Evolutionary conservation across 2,113 vertebrate species (phyloP), one percentile per base, ranked within the genome.

Genomic region (Caranx ignobilis): DNA sequence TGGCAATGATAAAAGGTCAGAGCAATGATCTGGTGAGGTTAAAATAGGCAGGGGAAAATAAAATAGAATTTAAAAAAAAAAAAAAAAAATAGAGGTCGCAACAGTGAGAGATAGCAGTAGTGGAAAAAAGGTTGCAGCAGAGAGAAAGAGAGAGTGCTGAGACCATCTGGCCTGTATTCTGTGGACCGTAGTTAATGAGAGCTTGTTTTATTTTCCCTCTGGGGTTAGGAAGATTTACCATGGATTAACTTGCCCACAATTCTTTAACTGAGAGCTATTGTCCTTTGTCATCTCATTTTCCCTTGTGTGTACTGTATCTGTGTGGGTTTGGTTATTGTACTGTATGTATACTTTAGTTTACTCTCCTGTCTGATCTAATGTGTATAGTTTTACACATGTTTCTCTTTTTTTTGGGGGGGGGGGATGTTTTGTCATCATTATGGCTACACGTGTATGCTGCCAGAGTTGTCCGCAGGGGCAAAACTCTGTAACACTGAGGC

Each of bases 221-320:
- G 85, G 86, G 93, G 91, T 92, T 93, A 93, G 93, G 91, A 91
- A 93, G 93, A 94, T 94, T 95, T 93, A 85, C 61, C 65, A 74
- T 82, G 89, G 94, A 95, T 95, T 95, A 94, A 93, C 83, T 92
- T 90, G 55, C 78, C 82, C 84, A 84, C 81, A 75, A 75, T 92
- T 94, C 77, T 89, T 86, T 76, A 87, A 86, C 90, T 81, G 65
- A 67, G 71, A 87, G 82, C 87, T 66, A 89, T 85, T 93, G 89
- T 91, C 89, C 84, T 87, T 85, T 55, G 34, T 72, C 86, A 87
- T 82, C 80, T 80, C 69, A 81, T 88, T 86, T 81, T 59, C 63
- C n/a, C 57, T 35, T 63, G 76, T 81, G 66, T 78, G 50, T 63
- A 74, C 50, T 75, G 12, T 74, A 68, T 48, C 52, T 43, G 16